Conservation (phyloP, 2,888 invertebrate genomes). For the Carabus problematicus region DNA sequence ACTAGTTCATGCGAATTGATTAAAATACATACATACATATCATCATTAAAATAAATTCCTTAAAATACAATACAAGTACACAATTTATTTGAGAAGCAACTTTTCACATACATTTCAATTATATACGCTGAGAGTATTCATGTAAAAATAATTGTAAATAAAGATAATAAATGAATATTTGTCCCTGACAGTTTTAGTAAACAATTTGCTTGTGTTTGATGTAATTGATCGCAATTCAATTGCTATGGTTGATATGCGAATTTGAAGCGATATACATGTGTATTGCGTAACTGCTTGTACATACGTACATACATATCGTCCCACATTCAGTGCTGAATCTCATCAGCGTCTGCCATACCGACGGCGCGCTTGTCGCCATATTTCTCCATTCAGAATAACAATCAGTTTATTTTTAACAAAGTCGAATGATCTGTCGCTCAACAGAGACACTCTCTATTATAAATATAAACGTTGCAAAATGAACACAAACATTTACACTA, state of each 20-base stretch:
- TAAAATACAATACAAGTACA: conserved; percentile 32
- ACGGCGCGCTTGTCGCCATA: neutral
- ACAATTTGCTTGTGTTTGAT: conserved; percentile 4
- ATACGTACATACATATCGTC: conserved; percentile 11
- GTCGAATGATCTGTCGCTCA: neutral
- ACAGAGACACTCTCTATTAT: too few species aligned
- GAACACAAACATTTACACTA: too few species aligned
- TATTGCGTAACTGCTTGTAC: conserved; percentile 15
- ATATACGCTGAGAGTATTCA: too few species aligned
- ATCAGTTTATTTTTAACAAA: conserved; percentile 16
- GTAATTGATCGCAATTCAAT: conserved; percentile 3
- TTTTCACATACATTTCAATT: too few species aligned
- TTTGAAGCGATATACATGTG: conserved; percentile 4
- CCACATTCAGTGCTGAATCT: conserved; percentile 30
- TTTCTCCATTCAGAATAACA: conserved; percentile 12
- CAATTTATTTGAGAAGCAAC: neutral
- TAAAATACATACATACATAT: too few species aligned
- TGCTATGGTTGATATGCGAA: neutral
- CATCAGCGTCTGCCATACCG: neutral
- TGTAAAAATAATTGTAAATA: too few species aligned
- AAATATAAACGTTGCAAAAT: too few species aligned
- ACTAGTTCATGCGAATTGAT: conserved; percentile 30
- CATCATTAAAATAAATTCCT: conserved; percentile 33
- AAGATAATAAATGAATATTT: too few species aligned
- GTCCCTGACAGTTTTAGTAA: neutral